Conservation (phyloP, 2,113 vertebrate species). For the Platichthys stellatus region DNA sequence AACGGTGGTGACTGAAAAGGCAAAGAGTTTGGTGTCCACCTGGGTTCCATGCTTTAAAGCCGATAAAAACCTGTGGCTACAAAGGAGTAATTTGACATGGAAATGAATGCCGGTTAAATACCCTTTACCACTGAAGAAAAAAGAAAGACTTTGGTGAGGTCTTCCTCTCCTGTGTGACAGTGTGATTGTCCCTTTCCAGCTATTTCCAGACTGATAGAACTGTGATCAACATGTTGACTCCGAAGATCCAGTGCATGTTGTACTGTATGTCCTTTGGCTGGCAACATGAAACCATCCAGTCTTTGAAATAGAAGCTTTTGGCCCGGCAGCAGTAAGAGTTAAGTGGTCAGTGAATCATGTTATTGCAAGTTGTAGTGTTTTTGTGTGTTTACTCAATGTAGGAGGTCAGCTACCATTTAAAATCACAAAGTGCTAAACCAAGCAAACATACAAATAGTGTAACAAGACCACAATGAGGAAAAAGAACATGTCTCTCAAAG, state of each 20-base stretch:
- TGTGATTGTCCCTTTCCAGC: slow-evolving; percentile 12
- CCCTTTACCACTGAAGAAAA: neutral
- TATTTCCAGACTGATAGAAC: slow-evolving; percentile 15
- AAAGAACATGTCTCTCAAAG: slow-evolving; percentile 11
- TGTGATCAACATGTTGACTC: neutral
- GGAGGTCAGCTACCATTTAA: slow-evolving; percentile 16
- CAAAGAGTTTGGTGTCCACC: neutral
- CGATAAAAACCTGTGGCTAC: neutral
- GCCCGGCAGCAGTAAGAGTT: slow-evolving; percentile 9
- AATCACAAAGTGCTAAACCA: slow-evolving; percentile 29
- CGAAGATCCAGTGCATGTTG: neutral
- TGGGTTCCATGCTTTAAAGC: neutral
- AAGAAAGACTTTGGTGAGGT: neutral
- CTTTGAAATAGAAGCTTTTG: neutral
- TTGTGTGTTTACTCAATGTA: slow-evolving; percentile 41
- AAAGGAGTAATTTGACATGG: neutral
- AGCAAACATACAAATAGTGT: slow-evolving; percentile 3
- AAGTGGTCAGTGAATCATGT: slow-evolving; percentile 38
- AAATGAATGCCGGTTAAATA: neutral
- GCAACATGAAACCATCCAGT: neutral
- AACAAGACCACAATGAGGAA: slow-evolving; percentile 21
- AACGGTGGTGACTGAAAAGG: neutral
- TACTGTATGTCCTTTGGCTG: neutral
- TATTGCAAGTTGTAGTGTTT: slow-evolving; percentile 25
- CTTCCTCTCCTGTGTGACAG: neutral